Evolutionary conservation across 2,888 invertebrate species (phyloP), one percentile per base, ranked within the genome.

Genomic region (Hydropsyche betteni): DNA sequence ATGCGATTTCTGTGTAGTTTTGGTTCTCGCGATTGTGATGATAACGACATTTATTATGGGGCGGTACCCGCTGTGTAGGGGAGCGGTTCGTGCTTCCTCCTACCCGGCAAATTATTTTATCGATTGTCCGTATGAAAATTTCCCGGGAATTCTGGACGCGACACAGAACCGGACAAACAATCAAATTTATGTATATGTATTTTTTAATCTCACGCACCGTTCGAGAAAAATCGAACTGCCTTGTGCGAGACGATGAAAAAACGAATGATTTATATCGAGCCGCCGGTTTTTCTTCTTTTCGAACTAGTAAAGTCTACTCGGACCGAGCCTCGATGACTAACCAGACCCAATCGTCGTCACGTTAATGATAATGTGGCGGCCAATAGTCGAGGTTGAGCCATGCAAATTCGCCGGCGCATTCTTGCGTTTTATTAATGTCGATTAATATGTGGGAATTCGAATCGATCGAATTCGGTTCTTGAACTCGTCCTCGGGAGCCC

Each of bases 71-170:
- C 34, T 33, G 12, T 36, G 64, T 58, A 64, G 64, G 64, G 64
- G 64, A 64, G 64, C 34, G 64, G 64, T 64, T 64, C 64, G 36
- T 34, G 24, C 61, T n/a, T 61, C 64, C 33, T 64, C 14, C 33
- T 24, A 36, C 64, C 64, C 64, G 34, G 64, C 64, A 64, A 64
- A 64, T 64, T 64, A 64, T 64, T 64, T 64, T 64, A 64, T 64
- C 64, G 64, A 64, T 64, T 64, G 64, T 64, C 34, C 34, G 64
- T 64, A 64, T 64, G 64, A 64, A 64, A 64, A 64, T 64, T 64
- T 64, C 64, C 64, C 64, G 64, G 64, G 64, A 5, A 33, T 36
- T 36, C 34, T 10, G 64, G 33, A 64, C 16, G 16, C 64, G 34
- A 34, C n/a, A 64, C n/a, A 44, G 44, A 6, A 44, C 6, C 44